Evolutionary conservation across 2,797 vertebrate genomes (phyloP).

Genomic region (Silurus aristotelis): DNA sequence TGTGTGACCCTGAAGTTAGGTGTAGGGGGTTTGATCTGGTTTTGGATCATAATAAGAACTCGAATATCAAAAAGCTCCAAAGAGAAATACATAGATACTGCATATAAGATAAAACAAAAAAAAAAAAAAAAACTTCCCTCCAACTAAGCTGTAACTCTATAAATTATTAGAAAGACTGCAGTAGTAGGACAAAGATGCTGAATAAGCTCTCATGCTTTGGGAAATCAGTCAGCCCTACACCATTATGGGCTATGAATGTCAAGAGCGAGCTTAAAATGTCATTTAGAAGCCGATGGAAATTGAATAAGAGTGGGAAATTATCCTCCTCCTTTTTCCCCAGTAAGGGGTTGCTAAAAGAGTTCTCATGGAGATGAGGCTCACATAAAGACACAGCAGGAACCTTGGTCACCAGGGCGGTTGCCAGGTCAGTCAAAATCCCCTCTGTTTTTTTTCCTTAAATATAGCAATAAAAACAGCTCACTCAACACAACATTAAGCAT

Average conservation of each 20-base stretch:
- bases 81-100: background rate
- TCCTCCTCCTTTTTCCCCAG: background rate
- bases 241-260: conserved; percentile 7
- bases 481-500: background rate
- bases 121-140: background rate
- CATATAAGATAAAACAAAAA: too few species aligned
- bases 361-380: background rate
- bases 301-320: background rate
- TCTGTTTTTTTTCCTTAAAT: background rate
- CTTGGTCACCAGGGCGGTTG: background rate
- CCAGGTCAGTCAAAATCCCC: background rate
- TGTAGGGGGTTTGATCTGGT: background rate
- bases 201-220: background rate
- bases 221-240: background rate
- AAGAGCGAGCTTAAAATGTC: conserved; percentile 13
- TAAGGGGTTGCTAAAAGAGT: background rate
- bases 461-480: background rate
- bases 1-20: background rate
- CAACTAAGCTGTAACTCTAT: background rate
- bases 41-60: background rate
- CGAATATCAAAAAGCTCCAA: background rate
- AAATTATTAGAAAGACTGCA: background rate
- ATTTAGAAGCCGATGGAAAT: background rate
- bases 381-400: conserved; percentile 8
- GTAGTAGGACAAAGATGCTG: background rate